Base-by-base conservation (phyloP, 2,888 invertebrate genomes). In the Beris chalybata region DNA sequence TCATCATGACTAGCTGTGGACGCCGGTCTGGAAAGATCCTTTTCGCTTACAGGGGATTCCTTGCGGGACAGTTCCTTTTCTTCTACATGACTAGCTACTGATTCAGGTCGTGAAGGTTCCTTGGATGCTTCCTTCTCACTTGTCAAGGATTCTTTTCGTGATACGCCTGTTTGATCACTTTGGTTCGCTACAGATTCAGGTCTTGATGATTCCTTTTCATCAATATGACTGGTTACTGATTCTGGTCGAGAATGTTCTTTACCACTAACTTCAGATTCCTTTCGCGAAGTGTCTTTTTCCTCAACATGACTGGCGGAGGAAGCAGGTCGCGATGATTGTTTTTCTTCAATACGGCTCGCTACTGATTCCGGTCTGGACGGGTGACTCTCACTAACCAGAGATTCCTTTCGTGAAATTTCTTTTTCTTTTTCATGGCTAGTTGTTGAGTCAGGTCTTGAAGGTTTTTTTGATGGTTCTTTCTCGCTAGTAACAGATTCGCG, bases 401-500 rank as follows among this genome's bases (percentile, higher is more conserved):
- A 74, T 54, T 73, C 75, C 70, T 74, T 64, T 69, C 74, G 70
- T 29, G 15, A 29, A 6, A 30, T 43, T 22, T 30, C 50, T 31
- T 38, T 50, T 4, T 31, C 55, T 7, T 56, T 4, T n/a, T 12
- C 13, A 11, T 45, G 47, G n/a, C 64, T 55, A 9, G 54, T 67
- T 0, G 68, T 65, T 59, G 77, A 75, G 4, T 74, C 73, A 4
- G 74, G 74, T 67, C 73, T 58, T 9, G 58, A 45, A 13, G 76
- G 74, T 11, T 73, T 45, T n/a, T 52, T 38, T 63, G 22, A 5
- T 11, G 47, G 53, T 22, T 44, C 32, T 13, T 38, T 50, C 7
- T 43, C 44, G 22, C 64, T 67, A 3, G 76, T 77, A 67, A 78
- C 79, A 11, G 80, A 80, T 65, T 78, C 78, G 52, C 77, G 78